Evolutionary conservation across 2,888 invertebrate species (phyloP).

Genomic region (Aporophyla lueneburgensis): DNA sequence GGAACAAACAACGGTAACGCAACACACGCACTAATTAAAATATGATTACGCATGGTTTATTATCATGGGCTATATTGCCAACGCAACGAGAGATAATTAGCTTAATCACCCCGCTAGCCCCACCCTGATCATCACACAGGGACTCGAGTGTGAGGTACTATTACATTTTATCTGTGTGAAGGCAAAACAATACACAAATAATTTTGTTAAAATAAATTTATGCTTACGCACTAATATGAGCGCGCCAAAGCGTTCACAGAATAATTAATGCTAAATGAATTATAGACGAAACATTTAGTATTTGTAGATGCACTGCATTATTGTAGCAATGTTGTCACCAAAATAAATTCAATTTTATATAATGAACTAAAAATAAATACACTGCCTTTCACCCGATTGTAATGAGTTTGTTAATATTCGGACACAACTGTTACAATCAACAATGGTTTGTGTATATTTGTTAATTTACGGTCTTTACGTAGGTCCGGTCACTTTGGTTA

Average conservation of each 20-base stretch:
- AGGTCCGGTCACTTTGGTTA: too few species aligned
- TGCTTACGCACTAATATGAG: conserved; percentile 45
- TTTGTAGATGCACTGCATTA: conserved; percentile 34
- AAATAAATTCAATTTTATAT: conserved; percentile 40
- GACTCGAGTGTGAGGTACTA: conserved; percentile 25
- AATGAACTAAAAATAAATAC: conserved; percentile 43
- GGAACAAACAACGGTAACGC: conserved; percentile 32
- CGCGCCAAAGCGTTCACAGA: conserved; percentile 50
- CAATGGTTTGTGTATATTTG: conserved; percentile 4
- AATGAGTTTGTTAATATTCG: conserved; percentile 35
- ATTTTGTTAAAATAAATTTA: conserved; percentile 56
- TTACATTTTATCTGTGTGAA: conserved; percentile 35
- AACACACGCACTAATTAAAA: conserved; percentile 49
- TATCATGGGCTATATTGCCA: conserved; percentile 50
- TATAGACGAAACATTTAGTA: conserved; percentile 52
- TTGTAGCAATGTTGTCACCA: conserved; percentile 40
- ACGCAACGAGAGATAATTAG: conserved; percentile 56
- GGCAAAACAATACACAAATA: conserved; percentile 59
- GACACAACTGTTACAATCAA: conserved; percentile 26
- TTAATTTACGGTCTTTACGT: background rate
- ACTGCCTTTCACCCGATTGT: conserved; percentile 17
- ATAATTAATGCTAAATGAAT: conserved; percentile 63
- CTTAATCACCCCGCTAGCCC: conserved; percentile 54
- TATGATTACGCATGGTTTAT: conserved; percentile 59
- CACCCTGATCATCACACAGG: conserved; percentile 41